These are phyloP conservation scores for Stenurella melanura DNA, from an alignment of 2,888 invertebrate genomes.

Conservation along the genomic window DNA sequence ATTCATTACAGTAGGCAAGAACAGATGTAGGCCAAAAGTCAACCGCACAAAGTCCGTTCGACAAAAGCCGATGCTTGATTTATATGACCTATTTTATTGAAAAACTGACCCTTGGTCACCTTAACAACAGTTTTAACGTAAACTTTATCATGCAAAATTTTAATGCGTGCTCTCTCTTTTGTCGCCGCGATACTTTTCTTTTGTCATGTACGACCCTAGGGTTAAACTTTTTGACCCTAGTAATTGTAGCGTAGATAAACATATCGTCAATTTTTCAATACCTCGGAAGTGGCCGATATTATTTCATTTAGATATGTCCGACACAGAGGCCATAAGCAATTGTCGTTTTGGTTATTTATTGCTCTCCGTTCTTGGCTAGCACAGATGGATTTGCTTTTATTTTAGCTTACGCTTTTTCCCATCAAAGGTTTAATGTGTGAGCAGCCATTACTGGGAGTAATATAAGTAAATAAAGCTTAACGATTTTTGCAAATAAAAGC, in stretches of 20 bases:
- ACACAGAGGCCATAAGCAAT: conserved; percentile 42
- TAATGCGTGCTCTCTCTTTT: conserved; percentile 66
- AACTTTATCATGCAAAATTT: conserved; percentile 70
- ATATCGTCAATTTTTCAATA: conserved; percentile 72
- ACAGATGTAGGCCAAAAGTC: conserved; percentile 74
- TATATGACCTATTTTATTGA: conserved; percentile 70
- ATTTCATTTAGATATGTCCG: conserved; percentile 20
- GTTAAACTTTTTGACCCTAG: conserved; percentile 72
- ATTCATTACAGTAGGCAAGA: conserved; percentile 67
- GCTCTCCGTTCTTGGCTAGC: conserved; percentile 26
- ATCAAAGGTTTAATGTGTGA: conserved; percentile 18
- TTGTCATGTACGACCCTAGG: conserved; percentile 68
- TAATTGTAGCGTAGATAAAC: conserved; percentile 73
- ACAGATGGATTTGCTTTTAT: conserved; percentile 30
- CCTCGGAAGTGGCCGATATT: conserved; percentile 50
- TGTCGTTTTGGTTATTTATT: conserved; percentile 51
- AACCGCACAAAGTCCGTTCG: conserved; percentile 63
- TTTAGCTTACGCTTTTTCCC: conserved; percentile 21
- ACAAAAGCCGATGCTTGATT: conserved; percentile 72
- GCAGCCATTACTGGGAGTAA: not conserved
- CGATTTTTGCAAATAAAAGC: not conserved
- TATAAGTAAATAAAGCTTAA: conserved; percentile 12
- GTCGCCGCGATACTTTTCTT: conserved; percentile 62
- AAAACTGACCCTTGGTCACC: conserved; percentile 62
- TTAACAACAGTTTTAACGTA: conserved; percentile 63